Evolutionary conservation across 2,797 vertebrate species (phyloP), one percentile per base, ranked within the genome.

Genomic region (Spondyliosoma cantharus): DNA sequence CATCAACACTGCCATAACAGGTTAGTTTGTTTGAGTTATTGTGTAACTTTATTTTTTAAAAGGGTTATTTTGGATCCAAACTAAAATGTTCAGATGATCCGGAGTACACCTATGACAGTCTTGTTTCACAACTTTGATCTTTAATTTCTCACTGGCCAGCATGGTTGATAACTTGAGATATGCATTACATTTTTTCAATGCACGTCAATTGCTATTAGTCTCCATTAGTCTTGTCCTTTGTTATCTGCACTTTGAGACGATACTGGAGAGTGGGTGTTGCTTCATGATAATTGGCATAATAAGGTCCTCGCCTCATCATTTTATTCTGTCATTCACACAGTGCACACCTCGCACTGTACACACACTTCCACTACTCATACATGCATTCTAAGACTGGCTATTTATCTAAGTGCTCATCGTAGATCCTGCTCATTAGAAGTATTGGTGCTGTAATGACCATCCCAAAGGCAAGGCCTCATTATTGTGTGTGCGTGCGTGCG

Each of bases 261-360:
- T 77, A 71, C 74, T 64, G 16, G 57, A 73, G 84, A 91, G 82
- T 79, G 85, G 82, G 76, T 84, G 85, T 87, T 81, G 60, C 78
- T 81, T 65, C 77, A 24, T 24, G 65, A 87, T 89, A 91, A 93
- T 92, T 90, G 79, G 79, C 32, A 65, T 88, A 85, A 91, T 85
- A 85, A 84, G 76, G 89, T 73, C 75, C 65, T 88, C 9, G 48
- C 78, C 79, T 74, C 68, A 81, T 86, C 71, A 82, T 83, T 90
- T 86, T 80, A 65, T 73, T 82, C 68, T 81, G 80, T 76, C 73
- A 78, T 84, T 84, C 58, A 82, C 48, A 58, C 42, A 45, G 16
- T 52, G 14, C 71, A 56, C 79, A 74, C 48, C 50, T 19, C 72
- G 54, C 63, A 63, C 57, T 54, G 63, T 60, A 78, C 69, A 61